Evolutionary conservation across 37 sponge, comb jelly and placozoan species (phyloP), one percentile per base, ranked within the genome.

Genomic region (Petrosia ficiformis): DNA sequence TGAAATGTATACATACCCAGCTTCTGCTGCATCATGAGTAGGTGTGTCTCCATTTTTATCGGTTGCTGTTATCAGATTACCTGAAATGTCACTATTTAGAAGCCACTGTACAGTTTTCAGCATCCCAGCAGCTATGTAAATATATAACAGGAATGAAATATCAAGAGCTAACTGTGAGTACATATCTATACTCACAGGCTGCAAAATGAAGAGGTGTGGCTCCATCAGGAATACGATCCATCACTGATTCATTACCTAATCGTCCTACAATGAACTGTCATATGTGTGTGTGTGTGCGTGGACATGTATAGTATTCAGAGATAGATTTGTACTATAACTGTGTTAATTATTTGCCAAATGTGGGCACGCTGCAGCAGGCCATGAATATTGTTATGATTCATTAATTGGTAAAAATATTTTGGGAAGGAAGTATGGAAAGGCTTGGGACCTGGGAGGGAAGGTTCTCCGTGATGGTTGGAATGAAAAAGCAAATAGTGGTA

Each of bases 121-220:
- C 61, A 82, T 78, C 2, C 89, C 89, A 73, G 78, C 56, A 42
- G 72, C 91, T 90, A 48, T 43, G 61, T 19, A 52, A 33, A 11
- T 29, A 31, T 14, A 26, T 8, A 48, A 28, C 2, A 19, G 29
- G 24, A 34, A 35, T 36, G 38, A 34, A 6, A 34, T 25, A 68
- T 16, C 37, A 33, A 4, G 24, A 35, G 4, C 69, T 38, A 4
- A 6, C 69, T 38, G n/a, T n/a, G n/a, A n/a, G n/a, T n/a, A n/a
- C n/a, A n/a, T n/a, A 44, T 43, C 72, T 28, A 24, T 66, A 42
- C 89, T 71, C 56, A 87, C 93, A 73, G 25, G 93, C 56, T 65
- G 93, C 85, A 79, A 88, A 93, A 70, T 93, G 93, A 3, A 93
- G 82, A 24, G 93, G 82, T 21, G 93, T 88, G 22, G 83, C 86